phyloP scores from a whole-genome alignment of 2,888 invertebrate genomes.

The Limulus polyphemus region DNA sequence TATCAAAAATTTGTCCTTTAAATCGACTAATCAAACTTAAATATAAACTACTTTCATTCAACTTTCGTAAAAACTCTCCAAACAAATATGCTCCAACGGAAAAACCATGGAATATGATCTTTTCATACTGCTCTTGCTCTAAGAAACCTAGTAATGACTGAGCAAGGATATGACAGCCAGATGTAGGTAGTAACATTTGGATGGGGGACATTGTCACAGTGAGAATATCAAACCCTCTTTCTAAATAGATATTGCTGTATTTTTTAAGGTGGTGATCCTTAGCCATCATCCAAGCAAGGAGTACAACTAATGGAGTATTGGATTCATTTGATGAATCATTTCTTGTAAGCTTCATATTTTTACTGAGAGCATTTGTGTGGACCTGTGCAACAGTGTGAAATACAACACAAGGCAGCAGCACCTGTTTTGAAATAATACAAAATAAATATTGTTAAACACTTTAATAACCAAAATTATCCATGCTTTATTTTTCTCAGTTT shows the following conservation, averaged over 20 bases:
- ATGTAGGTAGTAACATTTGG: conserved; percentile 75
- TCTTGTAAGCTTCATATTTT: too few relatives aligned
- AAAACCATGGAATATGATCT: conserved; percentile 71
- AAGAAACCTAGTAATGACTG: conserved; percentile 60
- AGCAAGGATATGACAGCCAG: conserved; percentile 65
- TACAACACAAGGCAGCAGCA: too few relatives aligned
- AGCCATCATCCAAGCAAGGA: conserved; percentile 75
- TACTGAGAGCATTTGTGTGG: too few relatives aligned
- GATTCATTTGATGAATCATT: too few relatives aligned
- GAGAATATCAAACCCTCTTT: conserved; percentile 73
- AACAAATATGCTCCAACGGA: conserved; percentile 70
- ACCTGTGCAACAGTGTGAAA: too few relatives aligned
- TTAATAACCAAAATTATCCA: too few relatives aligned
- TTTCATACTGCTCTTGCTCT: conserved; percentile 51
- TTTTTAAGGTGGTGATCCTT: conserved; percentile 70
- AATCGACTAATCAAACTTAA: conserved; percentile 38
- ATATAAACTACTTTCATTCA: conserved; percentile 45
- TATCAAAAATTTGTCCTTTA: conserved; percentile 76
- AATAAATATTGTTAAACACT: too few relatives aligned
- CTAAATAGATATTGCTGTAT: conserved; percentile 65
- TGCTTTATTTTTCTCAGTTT: too few relatives aligned
- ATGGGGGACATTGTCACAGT: conserved; percentile 64
- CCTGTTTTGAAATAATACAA: too few relatives aligned
- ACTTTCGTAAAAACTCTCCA: conserved; percentile 57
- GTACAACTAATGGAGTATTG: conserved; percentile 47